Evolutionary conservation across 2,113 vertebrate genomes (phyloP).

Genomic region (Albula goreensis): DNA sequence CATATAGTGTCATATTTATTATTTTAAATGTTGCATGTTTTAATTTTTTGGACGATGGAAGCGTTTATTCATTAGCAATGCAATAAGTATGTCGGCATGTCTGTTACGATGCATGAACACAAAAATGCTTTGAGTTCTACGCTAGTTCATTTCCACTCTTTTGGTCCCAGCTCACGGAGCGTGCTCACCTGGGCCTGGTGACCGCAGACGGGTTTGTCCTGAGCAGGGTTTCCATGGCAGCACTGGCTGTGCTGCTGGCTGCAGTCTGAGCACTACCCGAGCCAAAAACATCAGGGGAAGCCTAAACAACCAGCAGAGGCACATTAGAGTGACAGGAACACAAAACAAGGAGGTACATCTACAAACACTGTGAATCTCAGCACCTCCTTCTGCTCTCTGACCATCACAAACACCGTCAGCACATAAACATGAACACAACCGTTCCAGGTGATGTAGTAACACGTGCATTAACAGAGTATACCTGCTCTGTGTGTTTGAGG

Average conservation of each 20-base stretch:
- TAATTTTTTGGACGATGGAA: no score
- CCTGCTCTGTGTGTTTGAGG: slow-evolving; percentile 53
- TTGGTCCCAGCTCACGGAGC: not conserved
- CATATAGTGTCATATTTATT: no score
- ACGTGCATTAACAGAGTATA: slow-evolving; percentile 23
- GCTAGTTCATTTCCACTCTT: no score
- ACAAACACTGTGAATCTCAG: not conserved
- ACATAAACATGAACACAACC: no score
- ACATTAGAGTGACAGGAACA: not conserved
- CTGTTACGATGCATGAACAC: no score
- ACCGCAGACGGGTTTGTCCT: slow-evolving; percentile 9
- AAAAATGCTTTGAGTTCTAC: no score
- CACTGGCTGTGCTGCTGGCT: not conserved
- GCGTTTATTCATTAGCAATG: no score
- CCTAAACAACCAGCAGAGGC: slow-evolving; percentile 4
- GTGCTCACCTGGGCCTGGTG: slow-evolving; percentile 16
- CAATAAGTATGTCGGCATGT: no score
- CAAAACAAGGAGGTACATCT: not conserved
- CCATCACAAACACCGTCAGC: no score
- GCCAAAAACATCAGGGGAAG: slow-evolving; percentile 7
- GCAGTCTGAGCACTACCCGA: not conserved
- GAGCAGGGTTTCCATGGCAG: not conserved
- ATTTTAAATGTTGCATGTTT: no score
- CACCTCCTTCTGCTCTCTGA: no score
- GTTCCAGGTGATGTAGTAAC: no score